Evolutionary conservation across 2,113 vertebrate species (phyloP).

Genomic region (Arothron firmamentum): DNA sequence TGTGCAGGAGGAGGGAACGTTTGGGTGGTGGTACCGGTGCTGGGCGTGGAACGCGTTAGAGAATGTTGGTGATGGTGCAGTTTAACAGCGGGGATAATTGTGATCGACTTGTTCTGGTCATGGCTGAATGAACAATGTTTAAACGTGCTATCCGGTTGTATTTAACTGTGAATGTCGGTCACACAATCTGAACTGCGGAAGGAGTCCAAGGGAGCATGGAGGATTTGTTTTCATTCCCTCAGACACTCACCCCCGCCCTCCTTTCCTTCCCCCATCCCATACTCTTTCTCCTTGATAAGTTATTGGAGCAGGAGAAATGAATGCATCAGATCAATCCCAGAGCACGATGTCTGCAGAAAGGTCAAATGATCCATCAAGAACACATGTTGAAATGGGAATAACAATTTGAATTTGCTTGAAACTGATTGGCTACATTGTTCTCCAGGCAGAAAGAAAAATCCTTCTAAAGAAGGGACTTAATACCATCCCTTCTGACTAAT

Average conservation of each 20-base stretch:
- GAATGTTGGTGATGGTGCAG: neutral
- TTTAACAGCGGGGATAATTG: neutral
- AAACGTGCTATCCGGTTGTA: neutral
- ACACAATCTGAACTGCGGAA: neutral
- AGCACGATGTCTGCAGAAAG: slow-evolving; percentile 39
- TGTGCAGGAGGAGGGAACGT: slow-evolving; percentile 15
- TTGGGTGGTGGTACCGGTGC: slow-evolving; percentile 24
- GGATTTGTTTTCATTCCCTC: slow-evolving; percentile 50
- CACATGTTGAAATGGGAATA: slow-evolving; percentile 14
- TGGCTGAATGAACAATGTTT: neutral
- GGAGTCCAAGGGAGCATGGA: slow-evolving; percentile 19
- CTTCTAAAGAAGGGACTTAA: slow-evolving; percentile 12
- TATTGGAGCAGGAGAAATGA: slow-evolving; percentile 54
- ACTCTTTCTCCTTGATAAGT: slow-evolving; percentile 50
- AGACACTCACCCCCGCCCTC: slow-evolving; percentile 65
- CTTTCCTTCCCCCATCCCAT: slow-evolving; percentile 46
- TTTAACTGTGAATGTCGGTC: neutral
- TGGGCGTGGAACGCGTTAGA: neutral
- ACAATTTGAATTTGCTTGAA: slow-evolving; percentile 14
- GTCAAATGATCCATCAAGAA: slow-evolving; percentile 52
- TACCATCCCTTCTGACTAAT: slow-evolving; percentile 18
- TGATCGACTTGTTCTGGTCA: no score
- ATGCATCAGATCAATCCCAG: slow-evolving; percentile 32
- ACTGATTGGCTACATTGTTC: neutral
- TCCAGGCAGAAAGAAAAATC: neutral